Conservation (phyloP, 2,888 invertebrate genomes). For the Eucera pruinosa region DNA sequence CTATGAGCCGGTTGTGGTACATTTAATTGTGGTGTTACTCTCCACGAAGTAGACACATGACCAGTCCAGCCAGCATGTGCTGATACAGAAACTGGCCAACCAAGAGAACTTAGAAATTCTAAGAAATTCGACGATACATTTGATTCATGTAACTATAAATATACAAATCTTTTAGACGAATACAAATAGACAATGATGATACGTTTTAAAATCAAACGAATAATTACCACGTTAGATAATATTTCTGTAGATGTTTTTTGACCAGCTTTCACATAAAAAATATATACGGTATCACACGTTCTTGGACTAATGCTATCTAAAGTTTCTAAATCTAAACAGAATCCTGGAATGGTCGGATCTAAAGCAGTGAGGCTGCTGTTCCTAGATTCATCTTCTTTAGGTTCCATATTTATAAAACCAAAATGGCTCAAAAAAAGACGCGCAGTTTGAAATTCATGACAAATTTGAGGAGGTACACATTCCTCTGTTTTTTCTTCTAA, state of each 20-base stretch:
- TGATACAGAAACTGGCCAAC: slow-evolving; percentile 93
- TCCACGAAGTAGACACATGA: slow-evolving; percentile 94
- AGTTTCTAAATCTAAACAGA: slow-evolving; percentile 91
- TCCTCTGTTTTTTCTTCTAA: slow-evolving; percentile 87
- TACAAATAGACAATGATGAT: not conserved
- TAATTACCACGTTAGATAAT: slow-evolving; percentile 89
- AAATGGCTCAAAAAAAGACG: slow-evolving; percentile 97
- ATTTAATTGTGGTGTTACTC: slow-evolving; percentile 80
- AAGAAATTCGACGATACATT: slow-evolving; percentile 85
- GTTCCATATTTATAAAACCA: slow-evolving; percentile 89
- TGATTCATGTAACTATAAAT: slow-evolving; percentile 80
- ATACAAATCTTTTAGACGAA: slow-evolving; percentile 12
- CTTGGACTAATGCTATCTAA: slow-evolving; percentile 95
- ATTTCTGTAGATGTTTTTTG: slow-evolving; percentile 92
- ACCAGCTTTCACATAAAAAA: slow-evolving; percentile 96
- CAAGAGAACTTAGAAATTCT: slow-evolving; percentile 88
- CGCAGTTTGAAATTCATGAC: slow-evolving; percentile 97
- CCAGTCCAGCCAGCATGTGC: slow-evolving; percentile 98
- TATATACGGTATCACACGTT: slow-evolving; percentile 95
- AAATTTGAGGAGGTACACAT: slow-evolving; percentile 91
- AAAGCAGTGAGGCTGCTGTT: slow-evolving; percentile 89
- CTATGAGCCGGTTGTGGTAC: slow-evolving; percentile 72
- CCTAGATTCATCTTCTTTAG: slow-evolving; percentile 73
- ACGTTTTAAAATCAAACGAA: not conserved
- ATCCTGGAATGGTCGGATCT: slow-evolving; percentile 89